Evolutionary conservation across 2,888 invertebrate genomes (phyloP), one percentile per base, ranked within the genome.

Genomic region (Stegophylla sp.): DNA sequence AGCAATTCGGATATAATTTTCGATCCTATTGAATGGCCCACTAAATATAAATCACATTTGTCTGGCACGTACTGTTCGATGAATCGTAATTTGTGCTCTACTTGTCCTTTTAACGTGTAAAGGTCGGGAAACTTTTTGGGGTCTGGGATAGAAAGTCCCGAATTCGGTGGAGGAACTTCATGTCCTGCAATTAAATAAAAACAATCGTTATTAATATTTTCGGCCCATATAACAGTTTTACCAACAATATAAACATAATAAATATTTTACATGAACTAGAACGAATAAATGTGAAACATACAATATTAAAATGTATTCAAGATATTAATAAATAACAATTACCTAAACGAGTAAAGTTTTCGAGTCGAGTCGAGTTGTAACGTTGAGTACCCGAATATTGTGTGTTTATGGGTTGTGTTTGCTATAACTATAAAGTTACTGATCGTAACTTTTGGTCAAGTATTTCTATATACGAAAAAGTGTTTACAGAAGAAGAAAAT

Each of bases 11-110:
- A 86, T 83, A 91, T 89, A 85, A 96, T 91, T 90, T 95, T 95
- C 75, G 92, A 90, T 4, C 97, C 97, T 85, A 97, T 94, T 0
- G 97, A 97, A 88, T 97, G 97, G 1, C 94, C 96, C 84, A 97
- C 89, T 56, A 97, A 87, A 86, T 95, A 92, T 59, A 97, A 86
- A 85, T 89, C 91, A n/a, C 92, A 90, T 85, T 91, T 88, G 83
- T 88, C 86, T 77, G 94, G 93, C 83, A 96, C 88, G 85, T 91
- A 91, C 84, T 91, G 90, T 84, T 90, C 88, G 81, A 97, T 91
- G 85, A 97, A 93, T 81, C 90, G 89, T 67, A 88, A 85, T 88
- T 95, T 96, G 86, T 95, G 94, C 81, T 90, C 86, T 74, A 93
- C 86, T 89, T 97, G 97, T 45, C 93, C 95, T 82, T 91, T 87